Conservation (phyloP, 2,888 invertebrate genomes). For the Noctua fimbriata region DNA sequence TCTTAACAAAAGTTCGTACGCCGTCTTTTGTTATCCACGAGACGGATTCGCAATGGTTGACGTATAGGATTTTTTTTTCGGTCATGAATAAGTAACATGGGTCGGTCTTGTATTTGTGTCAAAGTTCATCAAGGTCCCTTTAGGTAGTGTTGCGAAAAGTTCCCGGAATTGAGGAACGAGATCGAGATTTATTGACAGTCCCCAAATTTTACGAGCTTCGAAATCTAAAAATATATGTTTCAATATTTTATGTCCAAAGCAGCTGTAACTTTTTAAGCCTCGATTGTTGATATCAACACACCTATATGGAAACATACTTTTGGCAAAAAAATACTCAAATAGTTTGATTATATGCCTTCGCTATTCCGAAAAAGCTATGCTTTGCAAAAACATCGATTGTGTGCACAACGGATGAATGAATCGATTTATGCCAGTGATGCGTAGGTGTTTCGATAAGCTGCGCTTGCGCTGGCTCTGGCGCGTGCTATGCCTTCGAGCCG, state of each 20-base stretch:
- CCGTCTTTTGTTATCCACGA: conserved; percentile 78
- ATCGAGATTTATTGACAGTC: conserved; percentile 55
- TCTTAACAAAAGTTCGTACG: conserved; percentile 73
- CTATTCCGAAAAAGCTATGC: conserved; percentile 25
- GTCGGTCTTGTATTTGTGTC: conserved; percentile 80
- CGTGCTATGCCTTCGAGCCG: conserved; percentile 69
- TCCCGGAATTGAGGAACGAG: conserved; percentile 43
- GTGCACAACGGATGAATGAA: conserved; percentile 68
- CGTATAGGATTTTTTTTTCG: conserved; percentile 71
- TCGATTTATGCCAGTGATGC: conserved; percentile 66
- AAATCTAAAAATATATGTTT: conserved; percentile 33
- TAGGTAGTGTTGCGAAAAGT: conserved; percentile 38
- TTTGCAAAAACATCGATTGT: conserved; percentile 68
- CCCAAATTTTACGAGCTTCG: conserved; percentile 32
- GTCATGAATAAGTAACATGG: conserved; percentile 76
- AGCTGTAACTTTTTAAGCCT: background rate
- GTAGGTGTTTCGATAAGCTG: conserved; percentile 71
- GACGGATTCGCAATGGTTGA: conserved; percentile 82
- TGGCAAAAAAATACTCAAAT: conserved; percentile 16
- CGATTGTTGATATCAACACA: background rate
- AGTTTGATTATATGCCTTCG: conserved; percentile 15
- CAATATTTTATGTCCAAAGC: conserved; percentile 10
- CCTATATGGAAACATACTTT: background rate
- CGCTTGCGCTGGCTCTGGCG: conserved; percentile 65
- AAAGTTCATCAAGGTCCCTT: conserved; percentile 82